Evolutionary conservation across 2,113 vertebrate species (phyloP), one percentile per base, ranked within the genome.

Genomic region (Grammomys dolichurus): DNA sequence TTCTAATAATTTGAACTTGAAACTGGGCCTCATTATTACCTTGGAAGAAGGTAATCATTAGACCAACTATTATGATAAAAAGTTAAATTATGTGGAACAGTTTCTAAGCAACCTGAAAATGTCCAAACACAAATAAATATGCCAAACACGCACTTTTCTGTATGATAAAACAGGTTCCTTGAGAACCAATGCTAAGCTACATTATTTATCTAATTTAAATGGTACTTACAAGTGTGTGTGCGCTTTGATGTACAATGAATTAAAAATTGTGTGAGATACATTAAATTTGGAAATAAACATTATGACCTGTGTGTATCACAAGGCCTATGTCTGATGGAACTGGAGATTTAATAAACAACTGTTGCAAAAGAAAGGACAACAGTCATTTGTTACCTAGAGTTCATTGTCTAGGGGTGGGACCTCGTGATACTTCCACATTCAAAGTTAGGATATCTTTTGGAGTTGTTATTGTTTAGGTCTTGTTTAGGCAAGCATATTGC

Each of bases 1-100:
- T 87, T 95, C 46, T 89, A 94, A 95, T 92, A 96, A 94, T 94
- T 94, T 96, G 60, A 87, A 58, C 87, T 92, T 88, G 14, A 43
- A 86, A 56, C 60, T 92, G 48, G 88, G 24, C 48, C 82, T 60
- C 90, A 95, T 95, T 86, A 93, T 2, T 93, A 94, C 24, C 28
- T 90, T 81, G 26, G 63, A 94, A 89, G 69, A 92, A 73, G 54
- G 46, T 33, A 91, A 93, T 82, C 92, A 76, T 92, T 90, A 93
- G 95, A 7, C 26, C 10, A 89, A 87, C 76, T 86, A 94, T 73
- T 95, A 84, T 56, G 82, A 46, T 26, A 86, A 95, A 97, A 94
- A 82, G 80, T 90, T 95, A 93, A 96, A 92, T 93, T 93, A 67
- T 26, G 43, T 95, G 86, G 56, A 89, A 93, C 17, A 82, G 82